These are phyloP conservation scores for Watersipora subatra DNA, from an alignment of 1,140 invertebrate genomes.

Conservation along the genomic window DNA sequence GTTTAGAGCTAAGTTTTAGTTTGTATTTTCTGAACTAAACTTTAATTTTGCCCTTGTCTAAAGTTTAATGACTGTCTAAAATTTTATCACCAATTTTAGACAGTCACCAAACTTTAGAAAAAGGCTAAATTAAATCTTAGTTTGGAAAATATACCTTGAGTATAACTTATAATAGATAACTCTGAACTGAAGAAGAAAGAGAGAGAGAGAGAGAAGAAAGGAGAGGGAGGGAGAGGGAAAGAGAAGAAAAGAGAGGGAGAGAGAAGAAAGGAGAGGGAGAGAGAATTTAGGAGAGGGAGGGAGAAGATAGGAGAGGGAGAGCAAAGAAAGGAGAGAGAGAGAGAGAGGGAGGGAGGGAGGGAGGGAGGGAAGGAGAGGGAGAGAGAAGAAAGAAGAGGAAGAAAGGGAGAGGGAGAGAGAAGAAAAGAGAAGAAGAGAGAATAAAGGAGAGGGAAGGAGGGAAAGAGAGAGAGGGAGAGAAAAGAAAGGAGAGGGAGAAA, in stretches of 20 bases:
- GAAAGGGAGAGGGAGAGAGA: neutral
- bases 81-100: too few relatives aligned
- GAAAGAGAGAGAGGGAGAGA: slow-evolving; percentile 1
- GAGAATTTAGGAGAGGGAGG: neutral
- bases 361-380: neutral
- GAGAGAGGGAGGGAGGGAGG: neutral
- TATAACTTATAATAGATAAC: too few relatives aligned
- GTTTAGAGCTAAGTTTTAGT: too few relatives aligned
- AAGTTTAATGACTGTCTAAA: too few relatives aligned
- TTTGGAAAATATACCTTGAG: too few relatives aligned
- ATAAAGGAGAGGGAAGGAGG: neutral
- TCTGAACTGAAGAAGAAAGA: too few relatives aligned
- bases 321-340: neutral
- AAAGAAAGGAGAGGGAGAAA: neutral
- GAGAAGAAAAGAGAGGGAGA: neutral
- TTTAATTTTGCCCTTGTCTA: too few relatives aligned
- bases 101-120: too few relatives aligned
- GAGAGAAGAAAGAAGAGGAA: neutral
- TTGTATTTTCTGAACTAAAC: too few relatives aligned
- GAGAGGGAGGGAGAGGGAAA: neutral
- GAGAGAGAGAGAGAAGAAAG: neutral
- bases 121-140: too few relatives aligned
- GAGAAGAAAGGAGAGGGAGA: neutral
- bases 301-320: neutral
- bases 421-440: neutral